Conservation (phyloP, 2,888 invertebrate species). For the Thereva unica region DNA sequence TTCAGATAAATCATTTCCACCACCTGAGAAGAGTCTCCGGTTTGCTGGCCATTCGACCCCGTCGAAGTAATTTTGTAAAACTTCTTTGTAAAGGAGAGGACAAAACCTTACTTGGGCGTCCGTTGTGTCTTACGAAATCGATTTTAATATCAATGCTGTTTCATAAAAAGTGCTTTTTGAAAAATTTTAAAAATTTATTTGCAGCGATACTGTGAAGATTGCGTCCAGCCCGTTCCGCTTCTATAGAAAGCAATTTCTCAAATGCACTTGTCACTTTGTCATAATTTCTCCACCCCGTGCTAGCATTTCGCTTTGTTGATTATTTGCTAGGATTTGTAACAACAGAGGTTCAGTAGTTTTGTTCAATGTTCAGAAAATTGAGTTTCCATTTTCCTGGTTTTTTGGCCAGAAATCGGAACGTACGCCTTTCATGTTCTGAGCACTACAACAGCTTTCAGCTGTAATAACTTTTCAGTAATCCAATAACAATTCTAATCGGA, state of each 20-base stretch:
- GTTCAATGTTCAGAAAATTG: slow-evolving; percentile 18
- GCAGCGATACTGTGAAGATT: no score
- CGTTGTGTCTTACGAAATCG: no score
- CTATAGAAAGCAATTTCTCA: slow-evolving; percentile 29
- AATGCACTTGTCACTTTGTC: slow-evolving; percentile 32
- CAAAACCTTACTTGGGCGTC: no score
- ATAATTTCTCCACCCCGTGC: slow-evolving; percentile 14
- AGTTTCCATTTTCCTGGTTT: slow-evolving; percentile 14
- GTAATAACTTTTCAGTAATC: slow-evolving; percentile 41
- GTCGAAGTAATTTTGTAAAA: no score
- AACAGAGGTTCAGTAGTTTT: slow-evolving; percentile 1
- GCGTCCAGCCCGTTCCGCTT: not conserved
- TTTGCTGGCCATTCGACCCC: no score
- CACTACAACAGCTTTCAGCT: slow-evolving; percentile 18
- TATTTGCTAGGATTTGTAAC: slow-evolving; percentile 24
- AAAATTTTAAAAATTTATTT: no score
- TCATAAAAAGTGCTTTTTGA: no score
- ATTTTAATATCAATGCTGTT: no score
- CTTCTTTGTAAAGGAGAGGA: no score
- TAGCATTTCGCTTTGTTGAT: not conserved
- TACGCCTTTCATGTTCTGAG: not conserved
- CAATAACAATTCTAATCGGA: slow-evolving; percentile 39
- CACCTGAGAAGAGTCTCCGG: no score
- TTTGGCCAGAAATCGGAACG: not conserved
- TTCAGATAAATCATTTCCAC: no score